Base-by-base conservation (phyloP, 1,140 invertebrate species). In the Caenorhabditis briggsae region DNA sequence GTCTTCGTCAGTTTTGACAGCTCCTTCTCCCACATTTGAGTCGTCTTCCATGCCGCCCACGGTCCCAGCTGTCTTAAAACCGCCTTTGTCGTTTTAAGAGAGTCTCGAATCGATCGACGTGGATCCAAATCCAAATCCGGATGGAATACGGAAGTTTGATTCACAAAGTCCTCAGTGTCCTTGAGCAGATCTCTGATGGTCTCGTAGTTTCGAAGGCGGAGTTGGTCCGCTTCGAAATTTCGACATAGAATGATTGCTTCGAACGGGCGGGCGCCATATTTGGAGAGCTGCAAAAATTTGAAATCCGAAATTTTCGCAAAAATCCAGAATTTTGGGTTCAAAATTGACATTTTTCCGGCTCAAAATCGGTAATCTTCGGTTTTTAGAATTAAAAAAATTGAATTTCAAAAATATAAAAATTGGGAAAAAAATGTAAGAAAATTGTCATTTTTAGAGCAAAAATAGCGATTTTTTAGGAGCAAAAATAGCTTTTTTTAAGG, bases 261-360 rank as follows among this genome's bases (percentile, higher is more conserved):
- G 5, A 87, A 82, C n/a, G 91, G 91, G 23, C 88, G 86, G 0
- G 90, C 84, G 23, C 90, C 91, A 70, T 91, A 91, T 89, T 91
- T 91, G 20, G 89, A 88, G 16, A 92, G 70, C 91, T 91, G 59
- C 16, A 65, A 70, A 65, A 70, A 65, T 25, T 12, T 33, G 3
- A 33, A 33, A n/a, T n/a, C n/a, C n/a, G n/a, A n/a, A n/a, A n/a
- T n/a, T n/a, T n/a, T n/a, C n/a, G n/a, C n/a, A n/a, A n/a, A n/a
- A n/a, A n/a, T n/a, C n/a, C n/a, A n/a, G n/a, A n/a, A n/a, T n/a
- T n/a, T n/a, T n/a, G n/a, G n/a, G n/a, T n/a, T n/a, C n/a, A n/a
- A n/a, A n/a, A n/a, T n/a, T n/a, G n/a, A n/a, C n/a, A n/a, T n/a
- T n/a, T n/a, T n/a, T n/a, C n/a, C n/a, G n/a, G n/a, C n/a, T n/a